Evolutionary conservation across 2,113 vertebrate genomes (phyloP).

Genomic region (Aptenodytes forsteri): DNA sequence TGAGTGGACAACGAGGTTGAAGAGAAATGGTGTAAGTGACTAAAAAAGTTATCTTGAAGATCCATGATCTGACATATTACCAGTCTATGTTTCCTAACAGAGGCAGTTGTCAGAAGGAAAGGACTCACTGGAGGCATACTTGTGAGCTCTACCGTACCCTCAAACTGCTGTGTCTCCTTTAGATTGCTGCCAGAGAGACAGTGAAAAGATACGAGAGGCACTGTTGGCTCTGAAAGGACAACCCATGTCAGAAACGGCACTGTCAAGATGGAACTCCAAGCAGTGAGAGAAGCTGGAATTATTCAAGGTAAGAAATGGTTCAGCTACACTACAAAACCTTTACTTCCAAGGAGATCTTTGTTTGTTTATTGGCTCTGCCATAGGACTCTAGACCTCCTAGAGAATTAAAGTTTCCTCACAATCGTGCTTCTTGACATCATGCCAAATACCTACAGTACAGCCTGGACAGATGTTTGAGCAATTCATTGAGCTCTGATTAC

Average conservation of each 20-base stretch:
- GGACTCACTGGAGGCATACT: neutral
- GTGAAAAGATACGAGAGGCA: neutral
- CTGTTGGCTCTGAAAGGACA: neutral
- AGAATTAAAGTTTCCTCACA: neutral
- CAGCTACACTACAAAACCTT: neutral
- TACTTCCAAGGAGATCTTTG: neutral
- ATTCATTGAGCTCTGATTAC: neutral
- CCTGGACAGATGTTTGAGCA: neutral
- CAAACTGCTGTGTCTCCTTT: neutral
- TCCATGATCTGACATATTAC: neutral
- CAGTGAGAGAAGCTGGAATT: neutral
- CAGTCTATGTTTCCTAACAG: neutral
- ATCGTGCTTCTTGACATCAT: neutral
- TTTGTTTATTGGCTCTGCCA: neutral
- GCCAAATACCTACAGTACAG: neutral
- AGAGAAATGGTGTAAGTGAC: neutral
- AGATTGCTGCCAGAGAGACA: neutral
- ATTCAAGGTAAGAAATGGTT: neutral
- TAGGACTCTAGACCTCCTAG: neutral
- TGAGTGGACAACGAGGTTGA: neutral
- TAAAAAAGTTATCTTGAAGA: neutral
- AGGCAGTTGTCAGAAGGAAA: neutral
- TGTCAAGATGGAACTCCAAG: neutral
- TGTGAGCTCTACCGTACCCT: neutral
- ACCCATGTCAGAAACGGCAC: fast-evolving